phyloP scores from a whole-genome alignment of 2,888 invertebrate genomes.

The Ophion costatus region DNA sequence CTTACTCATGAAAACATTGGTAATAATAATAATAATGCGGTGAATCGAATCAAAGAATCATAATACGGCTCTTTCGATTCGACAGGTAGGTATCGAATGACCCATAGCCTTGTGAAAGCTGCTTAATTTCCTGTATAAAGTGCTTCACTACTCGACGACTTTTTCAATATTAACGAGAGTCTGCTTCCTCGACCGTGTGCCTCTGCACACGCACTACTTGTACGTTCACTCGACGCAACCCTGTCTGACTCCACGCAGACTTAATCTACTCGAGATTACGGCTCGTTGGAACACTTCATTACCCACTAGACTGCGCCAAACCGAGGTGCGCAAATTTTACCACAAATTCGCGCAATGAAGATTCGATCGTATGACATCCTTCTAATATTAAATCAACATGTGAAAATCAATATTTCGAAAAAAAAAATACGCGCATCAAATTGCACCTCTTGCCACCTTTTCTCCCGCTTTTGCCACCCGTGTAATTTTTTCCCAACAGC shows the following conservation, averaged over 20 bases:
- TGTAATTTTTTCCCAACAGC: not conserved
- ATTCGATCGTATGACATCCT: not conserved
- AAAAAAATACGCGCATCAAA: not conserved
- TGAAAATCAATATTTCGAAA: too few relatives aligned
- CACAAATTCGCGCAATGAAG: not conserved
- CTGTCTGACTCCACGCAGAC: conserved; percentile 46
- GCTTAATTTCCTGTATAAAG: conserved; percentile 39
- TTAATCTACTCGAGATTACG: conserved; percentile 45
- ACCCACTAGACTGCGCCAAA: conserved; percentile 25
- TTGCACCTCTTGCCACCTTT: not conserved
- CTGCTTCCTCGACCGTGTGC: conserved; percentile 7
- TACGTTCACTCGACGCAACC: conserved; percentile 5
- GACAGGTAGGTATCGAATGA: not conserved
- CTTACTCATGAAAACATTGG: not conserved
- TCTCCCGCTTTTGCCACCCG: not conserved
- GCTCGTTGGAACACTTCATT: conserved; percentile 10
- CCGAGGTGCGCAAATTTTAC: not conserved
- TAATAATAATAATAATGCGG: not conserved
- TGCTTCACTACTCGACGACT: conserved; percentile 34
- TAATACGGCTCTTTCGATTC: not conserved
- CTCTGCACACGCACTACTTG: conserved; percentile 1
- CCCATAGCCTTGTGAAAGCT: not conserved
- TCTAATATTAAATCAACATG: not conserved
- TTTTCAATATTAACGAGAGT: conserved; percentile 52
- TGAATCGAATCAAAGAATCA: not conserved